A percentile compares a stretch with the other conserved stretches of the same genome.
Evolutionary conservation across 2,113 vertebrate genomes (phyloP).

Genomic region (Scomber scombrus): DNA sequence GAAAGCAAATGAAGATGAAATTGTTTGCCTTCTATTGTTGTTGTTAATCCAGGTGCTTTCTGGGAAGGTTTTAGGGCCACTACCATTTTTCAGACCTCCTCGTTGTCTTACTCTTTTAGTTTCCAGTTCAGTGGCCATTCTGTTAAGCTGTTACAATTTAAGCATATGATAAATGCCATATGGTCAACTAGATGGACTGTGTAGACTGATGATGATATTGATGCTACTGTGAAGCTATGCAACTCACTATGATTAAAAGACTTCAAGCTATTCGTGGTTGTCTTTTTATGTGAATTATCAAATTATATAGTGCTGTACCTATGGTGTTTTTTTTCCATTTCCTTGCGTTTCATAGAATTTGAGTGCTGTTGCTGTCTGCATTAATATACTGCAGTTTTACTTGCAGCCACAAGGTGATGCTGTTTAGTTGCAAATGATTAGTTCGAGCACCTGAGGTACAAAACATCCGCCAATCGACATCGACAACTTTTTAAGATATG

Average conservation of each 20-base stretch:
- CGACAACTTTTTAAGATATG: neutral
- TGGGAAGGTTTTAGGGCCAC: conserved; percentile 37
- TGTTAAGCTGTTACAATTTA: conserved; percentile 47
- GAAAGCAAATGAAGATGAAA: neutral
- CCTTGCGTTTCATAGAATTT: neutral
- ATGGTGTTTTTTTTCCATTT: neutral
- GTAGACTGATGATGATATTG: conserved; percentile 23
- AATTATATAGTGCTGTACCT: neutral
- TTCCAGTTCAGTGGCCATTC: conserved; percentile 4
- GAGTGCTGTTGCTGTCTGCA: neutral
- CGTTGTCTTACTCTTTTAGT: conserved; percentile 36
- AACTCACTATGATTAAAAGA: conserved; percentile 68
- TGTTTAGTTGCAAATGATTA: conserved; percentile 56
- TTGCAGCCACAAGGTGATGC: conserved; percentile 71
- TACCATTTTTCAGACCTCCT: conserved; percentile 31
- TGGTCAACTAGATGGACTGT: neutral
- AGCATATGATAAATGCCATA: conserved; percentile 8
- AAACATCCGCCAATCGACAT: neutral
- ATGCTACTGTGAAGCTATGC: conserved; percentile 65
- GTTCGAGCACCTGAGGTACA: accelerated
- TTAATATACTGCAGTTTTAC: conserved; percentile 27
- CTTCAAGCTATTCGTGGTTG: conserved; percentile 12
- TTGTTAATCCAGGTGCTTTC: conserved; percentile 16
- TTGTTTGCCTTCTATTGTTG: neutral
- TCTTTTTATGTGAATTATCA: conserved; percentile 19